Base-by-base conservation (phyloP, 1,140 invertebrate genomes). In the Antheraea mylitta region DNA sequence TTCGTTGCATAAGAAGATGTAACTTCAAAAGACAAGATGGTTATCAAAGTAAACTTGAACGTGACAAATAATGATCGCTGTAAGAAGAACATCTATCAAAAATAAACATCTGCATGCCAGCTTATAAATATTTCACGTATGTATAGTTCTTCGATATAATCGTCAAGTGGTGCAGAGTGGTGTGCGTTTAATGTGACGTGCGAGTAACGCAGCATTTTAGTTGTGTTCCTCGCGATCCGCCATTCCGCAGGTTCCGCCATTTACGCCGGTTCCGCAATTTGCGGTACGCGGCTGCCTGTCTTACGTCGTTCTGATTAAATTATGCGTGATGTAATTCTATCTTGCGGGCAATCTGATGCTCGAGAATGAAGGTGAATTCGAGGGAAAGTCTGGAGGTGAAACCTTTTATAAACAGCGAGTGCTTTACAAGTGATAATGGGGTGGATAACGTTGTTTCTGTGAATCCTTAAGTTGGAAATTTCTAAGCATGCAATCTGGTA, bases 221-320 rank as follows among this genome's bases (percentile, higher is more conserved):
- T 45, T 64, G 62, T n/a, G 36, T 64, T 42, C 30, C 22, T 30
- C 60, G 42, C 64, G 19, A 45, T 65, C 64, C 64, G 64, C 64
- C 64, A 65, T 65, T 65, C 45, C 18, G 36, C 19, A 45, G 64
- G 64, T 65, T 65, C 64, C 64, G 64, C 64, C 64, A 65, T 65
- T 65, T 48, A 42, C 42, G 37, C 38, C 64, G 64, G 64, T 37
- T 63, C 61, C 22, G 59, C 18, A 30, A 63, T 63, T 63, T 63
- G 61, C 37, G 61, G 42, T 13, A 30, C 42, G 38, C n/a, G 38
- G 64, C 37, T 42, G 61, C 61, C 19, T 36, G 18, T 22, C 64
- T 13, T 42, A 18, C 64, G 9, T 45, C 64, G 19, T 61, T 36
- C 11, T 22, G 60, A 61, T 61, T 53, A 65, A 65, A 65, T 65